Base-by-base conservation (phyloP, 2,888 invertebrate genomes). In the Ryuthela nishihirai region DNA sequence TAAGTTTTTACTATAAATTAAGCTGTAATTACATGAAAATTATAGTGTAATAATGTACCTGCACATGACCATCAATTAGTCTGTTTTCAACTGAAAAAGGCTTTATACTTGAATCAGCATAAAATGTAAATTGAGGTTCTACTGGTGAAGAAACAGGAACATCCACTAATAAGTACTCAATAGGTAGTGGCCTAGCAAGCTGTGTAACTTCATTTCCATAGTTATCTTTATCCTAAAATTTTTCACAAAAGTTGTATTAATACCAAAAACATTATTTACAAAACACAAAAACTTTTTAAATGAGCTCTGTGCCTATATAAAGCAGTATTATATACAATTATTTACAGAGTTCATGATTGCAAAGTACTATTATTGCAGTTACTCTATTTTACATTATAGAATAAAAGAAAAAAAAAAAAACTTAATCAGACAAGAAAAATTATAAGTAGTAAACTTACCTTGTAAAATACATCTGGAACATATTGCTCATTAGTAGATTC, bases 381-480 rank as follows among this genome's bases (percentile, higher is more conserved):
- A n/a, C n/a, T n/a, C n/a, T n/a, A n/a, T n/a, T n/a, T n/a, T n/a
- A n/a, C n/a, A n/a, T n/a, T n/a, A n/a, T n/a, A n/a, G n/a, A n/a
- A n/a, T n/a, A n/a, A n/a, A n/a, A n/a, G n/a, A n/a, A n/a, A 9
- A 29, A 29, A 9, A 29, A 9, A 7, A 29, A 17, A 38, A 38
- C 3, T 38, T 38, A 38, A 38, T n/a, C 10, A 4, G 10, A 38
- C n/a, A 15, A 3, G 2, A 38, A 38, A 38, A 4, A 42, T 2
- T 25, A 9, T 26, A 9, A 10, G 2, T 2, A 17, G 10, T 47
- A 41, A 15, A 52, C 39, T 36, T 72, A 91, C 93, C 86, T 91
- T 97, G 77, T 92, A 99, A 78, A 91, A 98, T 67, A 99, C 97
- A 80, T 98, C 98, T 62, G 99, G 98, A 72, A 99, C 97, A 79